A percentile compares a stretch with the other conserved stretches of the same genome.
phyloP scores from a whole-genome alignment of 1,140 invertebrate species.

The Hyles vespertilio region DNA sequence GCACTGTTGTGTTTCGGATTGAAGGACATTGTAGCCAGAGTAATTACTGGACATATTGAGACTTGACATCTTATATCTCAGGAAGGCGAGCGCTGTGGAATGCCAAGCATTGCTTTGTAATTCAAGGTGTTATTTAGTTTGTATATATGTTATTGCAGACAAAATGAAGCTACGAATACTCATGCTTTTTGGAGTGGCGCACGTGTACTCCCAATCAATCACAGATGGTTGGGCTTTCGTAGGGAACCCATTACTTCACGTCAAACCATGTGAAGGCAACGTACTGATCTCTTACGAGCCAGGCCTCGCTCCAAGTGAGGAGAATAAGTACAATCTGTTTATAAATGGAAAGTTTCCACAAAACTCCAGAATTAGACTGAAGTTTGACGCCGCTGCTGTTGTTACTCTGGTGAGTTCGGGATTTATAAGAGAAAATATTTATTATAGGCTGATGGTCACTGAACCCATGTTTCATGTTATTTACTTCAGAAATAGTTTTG shows the following conservation, averaged over 20 bases:
- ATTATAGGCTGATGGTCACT: constrained; percentile 38
- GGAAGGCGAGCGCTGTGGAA: too few relatives aligned
- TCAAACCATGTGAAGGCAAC: constrained; percentile 33
- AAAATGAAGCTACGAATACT: too few relatives aligned
- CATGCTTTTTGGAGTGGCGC: too few relatives aligned
- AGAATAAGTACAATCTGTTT: constrained; percentile 33
- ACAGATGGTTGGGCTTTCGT: constrained; percentile 23
- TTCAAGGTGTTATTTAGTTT: too few relatives aligned
- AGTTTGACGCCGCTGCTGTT: constrained; percentile 31
- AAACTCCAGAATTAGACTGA: constrained; percentile 20
- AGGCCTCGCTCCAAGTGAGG: constrained; percentile 31
- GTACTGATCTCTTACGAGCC: constrained; percentile 29
- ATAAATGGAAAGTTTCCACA: constrained; percentile 22
- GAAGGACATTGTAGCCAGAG: too few relatives aligned
- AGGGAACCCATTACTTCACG: constrained; percentile 31
- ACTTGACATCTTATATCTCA: too few relatives aligned
- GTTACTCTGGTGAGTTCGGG: constrained; percentile 25
- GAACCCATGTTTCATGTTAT: neutral
- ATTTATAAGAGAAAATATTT: constrained; percentile 38
- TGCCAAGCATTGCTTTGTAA: too few relatives aligned
- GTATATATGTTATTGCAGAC: too few relatives aligned
- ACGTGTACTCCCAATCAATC: neutral
- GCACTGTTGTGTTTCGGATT: too few relatives aligned
- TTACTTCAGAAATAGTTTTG: too few relatives aligned
- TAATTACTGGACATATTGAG: too few relatives aligned